Evolutionary conservation across 2,888 invertebrate species (phyloP).

Genomic region (Dendrolimus pini): DNA sequence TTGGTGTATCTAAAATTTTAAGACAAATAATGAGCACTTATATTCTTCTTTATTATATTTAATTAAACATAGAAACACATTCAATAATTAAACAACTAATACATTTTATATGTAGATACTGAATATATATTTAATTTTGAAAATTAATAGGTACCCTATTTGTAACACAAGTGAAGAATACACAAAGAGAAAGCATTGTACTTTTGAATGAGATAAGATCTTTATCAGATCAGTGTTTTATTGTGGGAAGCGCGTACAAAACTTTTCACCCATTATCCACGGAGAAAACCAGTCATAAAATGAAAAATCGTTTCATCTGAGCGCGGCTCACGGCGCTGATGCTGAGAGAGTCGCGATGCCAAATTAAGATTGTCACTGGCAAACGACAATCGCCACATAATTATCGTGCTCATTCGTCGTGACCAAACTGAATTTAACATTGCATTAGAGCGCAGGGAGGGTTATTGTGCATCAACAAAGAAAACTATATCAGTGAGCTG

Average conservation of each 20-base stretch:
- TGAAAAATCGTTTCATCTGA: conserved; percentile 68
- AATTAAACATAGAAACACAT: too few relatives aligned
- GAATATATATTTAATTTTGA: too few relatives aligned
- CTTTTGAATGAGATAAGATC: conserved; percentile 21
- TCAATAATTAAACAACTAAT: too few relatives aligned
- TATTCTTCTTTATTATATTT: too few relatives aligned
- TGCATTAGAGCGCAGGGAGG: conserved; percentile 69
- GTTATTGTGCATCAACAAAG: conserved; percentile 65
- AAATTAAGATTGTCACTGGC: conserved; percentile 63
- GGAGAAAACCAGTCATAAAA: conserved; percentile 61
- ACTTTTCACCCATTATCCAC: conserved; percentile 45
- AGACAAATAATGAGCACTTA: too few relatives aligned
- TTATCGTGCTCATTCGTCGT: conserved; percentile 71
- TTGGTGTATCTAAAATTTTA: too few relatives aligned
- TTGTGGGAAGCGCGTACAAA: conserved; percentile 33
- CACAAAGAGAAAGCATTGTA: conserved; percentile 11
- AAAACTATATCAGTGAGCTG: conserved; percentile 67
- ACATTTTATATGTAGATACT: too few relatives aligned
- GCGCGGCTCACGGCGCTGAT: conserved; percentile 64
- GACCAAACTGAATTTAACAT: conserved; percentile 64
- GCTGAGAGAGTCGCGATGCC: conserved; percentile 62
- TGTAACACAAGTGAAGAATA: neutral
- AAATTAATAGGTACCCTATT: too few relatives aligned
- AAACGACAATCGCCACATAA: conserved; percentile 67
- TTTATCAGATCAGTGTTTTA: conserved; percentile 21